Evolutionary conservation across 1,140 invertebrate species (phyloP).

Genomic region (Ceratina australensis): DNA sequence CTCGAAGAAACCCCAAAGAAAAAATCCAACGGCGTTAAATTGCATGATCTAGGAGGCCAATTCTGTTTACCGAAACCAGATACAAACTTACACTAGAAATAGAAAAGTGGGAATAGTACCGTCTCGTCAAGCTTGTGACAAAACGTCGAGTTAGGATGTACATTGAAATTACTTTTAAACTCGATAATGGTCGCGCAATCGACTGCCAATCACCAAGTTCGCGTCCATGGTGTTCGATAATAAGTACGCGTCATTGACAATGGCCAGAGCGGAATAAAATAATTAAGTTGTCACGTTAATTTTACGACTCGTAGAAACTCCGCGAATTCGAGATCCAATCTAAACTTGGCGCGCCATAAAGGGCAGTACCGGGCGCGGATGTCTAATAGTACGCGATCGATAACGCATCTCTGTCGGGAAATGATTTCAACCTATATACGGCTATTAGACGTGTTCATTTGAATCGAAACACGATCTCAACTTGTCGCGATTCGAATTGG

Average conservation of each 20-base stretch:
- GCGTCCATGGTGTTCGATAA: neutral
- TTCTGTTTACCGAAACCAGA: no score
- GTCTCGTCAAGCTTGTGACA: no score
- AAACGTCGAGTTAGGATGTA: no score
- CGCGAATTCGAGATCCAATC: slow-evolving; percentile 28
- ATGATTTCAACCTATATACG: slow-evolving; percentile 10
- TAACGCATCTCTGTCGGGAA: slow-evolving; percentile 2
- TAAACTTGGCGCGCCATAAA: slow-evolving; percentile 17
- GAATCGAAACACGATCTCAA: slow-evolving; percentile 18
- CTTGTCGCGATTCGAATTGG: slow-evolving; percentile 15
- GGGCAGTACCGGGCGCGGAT: neutral
- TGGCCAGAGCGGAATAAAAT: neutral
- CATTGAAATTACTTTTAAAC: neutral
- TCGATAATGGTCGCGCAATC: neutral
- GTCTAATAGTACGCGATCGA: neutral
- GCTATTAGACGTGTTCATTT: no score
- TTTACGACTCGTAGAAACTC: slow-evolving; percentile 20
- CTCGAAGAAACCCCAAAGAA: no score
- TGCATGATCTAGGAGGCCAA: no score
- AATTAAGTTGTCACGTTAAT: slow-evolving; percentile 34
- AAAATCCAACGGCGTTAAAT: no score
- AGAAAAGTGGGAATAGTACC: no score
- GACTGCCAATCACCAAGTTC: neutral
- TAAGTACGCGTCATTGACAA: slow-evolving; percentile 1
- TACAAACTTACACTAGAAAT: no score